Evolutionary conservation across 2,113 vertebrate genomes (phyloP).

Genomic region (Bostrychus sinensis): DNA sequence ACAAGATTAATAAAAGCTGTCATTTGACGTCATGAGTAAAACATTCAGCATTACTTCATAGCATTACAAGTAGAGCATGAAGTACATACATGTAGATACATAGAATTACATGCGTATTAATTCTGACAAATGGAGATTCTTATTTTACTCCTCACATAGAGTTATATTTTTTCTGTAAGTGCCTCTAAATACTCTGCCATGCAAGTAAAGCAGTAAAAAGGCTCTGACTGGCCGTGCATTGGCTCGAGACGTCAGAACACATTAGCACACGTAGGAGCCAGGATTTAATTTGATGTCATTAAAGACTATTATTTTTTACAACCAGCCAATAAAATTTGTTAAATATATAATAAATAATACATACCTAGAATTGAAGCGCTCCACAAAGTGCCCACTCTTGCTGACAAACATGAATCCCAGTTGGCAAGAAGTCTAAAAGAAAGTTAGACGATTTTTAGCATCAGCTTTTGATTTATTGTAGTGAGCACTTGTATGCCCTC

Average conservation of each 20-base stretch:
- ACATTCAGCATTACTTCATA: background rate
- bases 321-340: background rate
- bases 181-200: background rate
- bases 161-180: background rate
- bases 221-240: background rate
- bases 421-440: too few relatives aligned
- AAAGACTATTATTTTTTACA: constrained; percentile 8
- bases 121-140: background rate
- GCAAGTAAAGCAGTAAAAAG: background rate
- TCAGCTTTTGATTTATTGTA: constrained; percentile 3
- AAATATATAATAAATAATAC: constrained; percentile 5
- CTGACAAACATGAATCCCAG: background rate
- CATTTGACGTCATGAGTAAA: background rate
- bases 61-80: background rate
- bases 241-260: background rate
- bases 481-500: background rate
- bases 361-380: too few relatives aligned
- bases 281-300: background rate
- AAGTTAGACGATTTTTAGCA: too few relatives aligned
- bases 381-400: background rate
- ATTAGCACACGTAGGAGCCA: background rate
- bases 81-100: background rate
- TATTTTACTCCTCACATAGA: background rate
- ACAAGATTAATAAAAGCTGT: background rate
- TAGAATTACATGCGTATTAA: background rate